phyloP scores from a whole-genome alignment of 1,140 invertebrate species.

The Zaprionus camerounensis region DNA sequence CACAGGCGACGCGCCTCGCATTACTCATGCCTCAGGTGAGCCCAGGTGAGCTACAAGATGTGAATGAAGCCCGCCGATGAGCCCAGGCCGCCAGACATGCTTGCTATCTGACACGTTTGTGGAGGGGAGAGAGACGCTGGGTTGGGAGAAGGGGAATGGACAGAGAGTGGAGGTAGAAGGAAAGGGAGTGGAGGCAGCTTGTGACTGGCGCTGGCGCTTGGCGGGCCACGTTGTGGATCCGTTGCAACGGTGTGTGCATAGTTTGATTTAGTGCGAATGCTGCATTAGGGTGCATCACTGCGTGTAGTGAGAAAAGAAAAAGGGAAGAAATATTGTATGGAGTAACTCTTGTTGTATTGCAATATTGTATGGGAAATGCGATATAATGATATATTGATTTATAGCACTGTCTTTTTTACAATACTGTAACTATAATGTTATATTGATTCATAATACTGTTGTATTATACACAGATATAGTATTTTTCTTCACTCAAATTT shows the following conservation, averaged over 20 bases:
- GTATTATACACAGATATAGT: too few relatives aligned
- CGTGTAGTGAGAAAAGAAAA: not conserved
- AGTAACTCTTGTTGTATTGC: too few relatives aligned
- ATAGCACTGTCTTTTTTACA: too few relatives aligned
- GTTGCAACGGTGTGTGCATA: constrained; percentile 18
- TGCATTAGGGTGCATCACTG: constrained; percentile 43
- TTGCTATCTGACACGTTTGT: constrained; percentile 2
- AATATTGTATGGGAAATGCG: too few relatives aligned
- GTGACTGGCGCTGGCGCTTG: constrained; percentile 21
- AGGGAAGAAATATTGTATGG: not conserved
- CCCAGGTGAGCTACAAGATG: constrained; percentile 10
- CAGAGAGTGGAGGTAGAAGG: not conserved
- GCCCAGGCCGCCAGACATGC: constrained; percentile 26
- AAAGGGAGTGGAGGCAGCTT: not conserved
- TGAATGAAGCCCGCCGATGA: constrained; percentile 35
- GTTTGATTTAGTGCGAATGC: constrained; percentile 11
- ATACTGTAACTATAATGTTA: too few relatives aligned
- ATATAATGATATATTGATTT: too few relatives aligned
- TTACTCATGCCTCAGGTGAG: constrained; percentile 64
- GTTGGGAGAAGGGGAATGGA: not conserved
- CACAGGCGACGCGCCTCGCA: constrained; percentile 52
- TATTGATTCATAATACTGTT: too few relatives aligned
- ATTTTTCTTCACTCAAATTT: too few relatives aligned
- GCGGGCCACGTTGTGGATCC: not conserved
- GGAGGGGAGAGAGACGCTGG: not conserved